A percentile compares a stretch with the other conserved stretches of the same genome.
Conservation (phyloP, 2,888 invertebrate genomes). For the Drosophila monieri region DNA sequence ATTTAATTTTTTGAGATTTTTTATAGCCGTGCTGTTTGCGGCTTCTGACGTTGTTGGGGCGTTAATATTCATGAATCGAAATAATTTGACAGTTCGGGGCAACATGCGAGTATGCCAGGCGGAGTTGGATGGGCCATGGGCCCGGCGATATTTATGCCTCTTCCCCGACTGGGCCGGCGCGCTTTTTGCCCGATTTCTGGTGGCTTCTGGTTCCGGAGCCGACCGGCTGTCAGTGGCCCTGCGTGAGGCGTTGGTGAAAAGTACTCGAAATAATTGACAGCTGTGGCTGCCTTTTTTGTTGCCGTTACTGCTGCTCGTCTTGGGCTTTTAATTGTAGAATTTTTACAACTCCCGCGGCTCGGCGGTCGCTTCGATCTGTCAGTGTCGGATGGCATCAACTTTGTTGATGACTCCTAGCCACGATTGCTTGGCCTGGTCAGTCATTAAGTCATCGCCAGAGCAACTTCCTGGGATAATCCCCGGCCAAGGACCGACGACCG, state of each 20-base stretch:
- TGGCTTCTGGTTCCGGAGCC: conserved; percentile 34
- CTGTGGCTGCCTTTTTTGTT: conserved; percentile 80
- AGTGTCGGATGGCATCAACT: conserved; percentile 8
- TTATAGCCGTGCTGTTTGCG: conserved; percentile 46
- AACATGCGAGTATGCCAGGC: conserved; percentile 75
- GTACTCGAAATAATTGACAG: conserved; percentile 81
- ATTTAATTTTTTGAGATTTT: conserved; percentile 22
- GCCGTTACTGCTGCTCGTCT: conserved; percentile 43
- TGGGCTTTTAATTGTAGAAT: conserved; percentile 73
- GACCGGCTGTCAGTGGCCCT: conserved; percentile 50
- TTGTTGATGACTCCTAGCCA: conserved; percentile 23
- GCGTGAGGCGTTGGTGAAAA: conserved; percentile 81
- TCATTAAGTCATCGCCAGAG: conserved; percentile 46
- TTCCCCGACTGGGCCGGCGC: conserved; percentile 23
- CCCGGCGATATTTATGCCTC: conserved; percentile 71
- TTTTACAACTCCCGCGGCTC: conserved; percentile 71
- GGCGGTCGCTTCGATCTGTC: conserved; percentile 16
- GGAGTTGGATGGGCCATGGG: conserved; percentile 10
- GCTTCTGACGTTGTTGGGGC: conserved; percentile 60
- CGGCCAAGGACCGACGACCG: conserved; percentile 9
- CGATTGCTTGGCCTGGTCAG: conserved; percentile 35
- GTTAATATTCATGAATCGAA: conserved; percentile 80
- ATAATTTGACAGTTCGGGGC: conserved; percentile 79
- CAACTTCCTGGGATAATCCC: conserved; percentile 32
- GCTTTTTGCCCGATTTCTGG: conserved; percentile 30